Base-by-base conservation (phyloP, 2,113 vertebrate species). In the Rhea pennata region DNA sequence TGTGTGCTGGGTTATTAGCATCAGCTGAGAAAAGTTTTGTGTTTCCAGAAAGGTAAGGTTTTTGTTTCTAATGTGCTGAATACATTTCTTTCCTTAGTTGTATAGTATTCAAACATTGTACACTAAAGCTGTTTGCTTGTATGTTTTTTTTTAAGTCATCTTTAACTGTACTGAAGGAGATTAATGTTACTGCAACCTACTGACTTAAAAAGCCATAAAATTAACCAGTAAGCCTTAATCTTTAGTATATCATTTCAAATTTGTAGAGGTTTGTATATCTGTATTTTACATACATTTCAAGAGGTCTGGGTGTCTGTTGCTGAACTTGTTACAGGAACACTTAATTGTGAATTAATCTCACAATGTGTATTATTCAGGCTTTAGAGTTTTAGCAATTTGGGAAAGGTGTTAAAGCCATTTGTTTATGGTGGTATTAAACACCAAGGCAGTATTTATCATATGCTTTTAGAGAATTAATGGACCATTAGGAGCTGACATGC, bases 41-140 rank as follows among this genome's bases (percentile, higher is more conserved):
- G 62, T 96, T 97, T 94, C 91, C 82, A 91, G 74, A 22, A 72
- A 21, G 86, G 40, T 72, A 48, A 87, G 31, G 50, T 95, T 91
- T 91, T 70, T 64, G 6, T 67, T 92, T 62, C 75, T 74, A 3
- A 22, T 50, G 54, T 66, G 24, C 20, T 81, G 71, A 72, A 62
- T 88, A 3, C 31, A 14, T 89, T 84, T 77, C 22, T 51, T 74
- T 39, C 40, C 54, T 21, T 26, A 56, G 36, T 40, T 62, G 29
- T 36, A 5, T 22, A 5, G 33, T 24, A n/a, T 13, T 75, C 46
- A 36, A 8, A 7, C 24, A 8, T 10, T 31, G 9, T 7, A 53
- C 31, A 27, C 73, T 33, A 10, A 59, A 70, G 74, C 5, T 51
- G 7, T 50, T 93, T 44, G 50, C 50, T 76, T 31, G 24, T 27